phyloP scores from a whole-genome alignment of 2,888 invertebrate genomes.

The Drosophila putrida region DNA sequence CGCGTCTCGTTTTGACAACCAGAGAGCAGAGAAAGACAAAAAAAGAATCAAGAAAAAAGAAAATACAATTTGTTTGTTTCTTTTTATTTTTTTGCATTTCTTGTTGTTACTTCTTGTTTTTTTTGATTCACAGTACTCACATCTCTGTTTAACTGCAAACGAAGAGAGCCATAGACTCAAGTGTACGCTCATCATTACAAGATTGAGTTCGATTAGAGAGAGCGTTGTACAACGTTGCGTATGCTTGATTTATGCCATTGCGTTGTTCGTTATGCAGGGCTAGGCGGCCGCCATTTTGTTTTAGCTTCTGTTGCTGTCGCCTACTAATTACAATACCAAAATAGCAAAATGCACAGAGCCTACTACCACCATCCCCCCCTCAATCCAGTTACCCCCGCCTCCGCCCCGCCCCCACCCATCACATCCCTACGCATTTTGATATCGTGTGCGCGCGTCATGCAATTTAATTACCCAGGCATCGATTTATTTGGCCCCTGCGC shows the following conservation, averaged over 20 bases:
- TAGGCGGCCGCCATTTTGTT: constrained; percentile 64
- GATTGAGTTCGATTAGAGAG: background rate
- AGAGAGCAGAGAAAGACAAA: background rate
- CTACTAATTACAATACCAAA: constrained; percentile 72
- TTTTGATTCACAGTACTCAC: constrained; percentile 9
- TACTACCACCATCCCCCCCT: background rate
- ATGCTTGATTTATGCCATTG: constrained; percentile 64
- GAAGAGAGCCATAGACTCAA: background rate
- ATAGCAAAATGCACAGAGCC: constrained; percentile 41
- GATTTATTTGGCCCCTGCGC: constrained; percentile 72
- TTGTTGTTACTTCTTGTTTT: background rate
- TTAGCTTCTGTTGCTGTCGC: constrained; percentile 50
- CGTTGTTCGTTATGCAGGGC: constrained; percentile 23
- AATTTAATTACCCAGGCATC: constrained; percentile 80
- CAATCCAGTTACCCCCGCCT: background rate
- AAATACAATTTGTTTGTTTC: constrained; percentile 9
- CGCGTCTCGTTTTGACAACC: background rate
- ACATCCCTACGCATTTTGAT: constrained; percentile 12
- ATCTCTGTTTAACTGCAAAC: background rate
- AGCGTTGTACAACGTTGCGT: constrained; percentile 39
- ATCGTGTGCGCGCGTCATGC: constrained; percentile 67
- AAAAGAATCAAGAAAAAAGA: background rate
- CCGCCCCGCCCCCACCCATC: no score
- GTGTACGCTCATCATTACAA: background rate
- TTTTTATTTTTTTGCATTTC: constrained; percentile 29